Conservation (phyloP, 2,113 vertebrate species). For the Psammodynastes pulverulentus region DNA sequence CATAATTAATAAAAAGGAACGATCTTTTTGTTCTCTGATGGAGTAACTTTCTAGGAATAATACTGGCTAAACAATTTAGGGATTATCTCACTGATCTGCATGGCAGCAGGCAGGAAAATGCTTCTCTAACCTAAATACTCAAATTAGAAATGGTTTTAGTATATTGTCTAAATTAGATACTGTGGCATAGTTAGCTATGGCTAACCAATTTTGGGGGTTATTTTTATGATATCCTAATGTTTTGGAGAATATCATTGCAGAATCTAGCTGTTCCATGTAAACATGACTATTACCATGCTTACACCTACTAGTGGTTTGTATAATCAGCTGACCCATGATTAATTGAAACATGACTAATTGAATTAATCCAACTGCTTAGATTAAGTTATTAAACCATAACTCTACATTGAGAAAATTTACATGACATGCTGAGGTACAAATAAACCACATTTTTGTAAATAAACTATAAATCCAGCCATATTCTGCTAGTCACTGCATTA, state of each 20-base stretch:
- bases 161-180: background rate
- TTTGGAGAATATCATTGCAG: background rate
- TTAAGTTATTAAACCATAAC: background rate
- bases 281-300: background rate
- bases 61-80: background rate
- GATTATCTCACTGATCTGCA: background rate
- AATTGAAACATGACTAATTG: background rate
- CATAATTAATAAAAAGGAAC: background rate
- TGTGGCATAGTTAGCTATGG: background rate
- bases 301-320: background rate
- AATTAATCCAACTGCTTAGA: background rate
- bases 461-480: background rate
- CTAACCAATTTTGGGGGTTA: background rate
- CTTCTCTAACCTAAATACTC: background rate
- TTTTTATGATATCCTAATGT: background rate
- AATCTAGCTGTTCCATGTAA: background rate
- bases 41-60: background rate
- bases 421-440: background rate
- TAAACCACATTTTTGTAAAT: background rate
- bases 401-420: background rate
- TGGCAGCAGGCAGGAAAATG: background rate
- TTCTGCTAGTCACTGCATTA: background rate
- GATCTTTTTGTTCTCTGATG: background rate
- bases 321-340: background rate
- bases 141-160: background rate